A percentile compares a stretch with the other conserved stretches of the same genome.
These are phyloP conservation scores for Mythimna impura DNA, from an alignment of 2,888 invertebrate species.

Conservation along the genomic window DNA sequence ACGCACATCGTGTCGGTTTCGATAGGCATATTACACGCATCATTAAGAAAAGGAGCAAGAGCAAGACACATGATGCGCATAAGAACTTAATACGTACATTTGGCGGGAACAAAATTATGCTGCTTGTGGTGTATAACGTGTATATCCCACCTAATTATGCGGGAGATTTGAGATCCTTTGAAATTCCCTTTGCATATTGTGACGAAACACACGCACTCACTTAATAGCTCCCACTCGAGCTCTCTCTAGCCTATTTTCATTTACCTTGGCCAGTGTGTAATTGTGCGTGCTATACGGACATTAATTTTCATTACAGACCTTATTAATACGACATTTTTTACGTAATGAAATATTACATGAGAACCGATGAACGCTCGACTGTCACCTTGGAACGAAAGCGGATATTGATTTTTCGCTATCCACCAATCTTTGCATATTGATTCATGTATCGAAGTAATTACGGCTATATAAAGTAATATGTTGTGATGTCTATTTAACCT, in stretches of 20 bases:
- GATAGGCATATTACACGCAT: constrained; percentile 46
- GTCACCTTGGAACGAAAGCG: constrained; percentile 63
- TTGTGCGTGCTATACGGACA: constrained; percentile 69
- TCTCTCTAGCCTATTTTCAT: constrained; percentile 53
- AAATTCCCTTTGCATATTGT: constrained; percentile 47
- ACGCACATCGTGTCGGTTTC: constrained; percentile 38
- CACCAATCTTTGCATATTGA: constrained; percentile 60
- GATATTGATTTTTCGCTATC: constrained; percentile 64
- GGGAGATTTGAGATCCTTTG: constrained; percentile 38
- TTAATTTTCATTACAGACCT: constrained; percentile 70
- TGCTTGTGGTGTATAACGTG: constrained; percentile 39
- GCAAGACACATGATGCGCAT: constrained; percentile 50
- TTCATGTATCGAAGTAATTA: constrained; percentile 59
- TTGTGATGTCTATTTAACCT: constrained; percentile 42
- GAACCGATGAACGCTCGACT: constrained; percentile 65
- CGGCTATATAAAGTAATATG: constrained; percentile 34
- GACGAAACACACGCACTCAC: constrained; percentile 40
- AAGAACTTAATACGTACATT: constrained; percentile 56
- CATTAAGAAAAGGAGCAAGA: constrained; percentile 54
- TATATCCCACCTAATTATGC: constrained; percentile 50
- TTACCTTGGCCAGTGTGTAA: constrained; percentile 69
- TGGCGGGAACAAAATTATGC: constrained; percentile 44
- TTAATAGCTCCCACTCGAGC: constrained; percentile 27
- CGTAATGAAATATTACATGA: constrained; percentile 66
- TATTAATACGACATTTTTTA: constrained; percentile 71